Conservation (phyloP, 2,888 invertebrate genomes). For the Phyllotreta cruciferae region DNA sequence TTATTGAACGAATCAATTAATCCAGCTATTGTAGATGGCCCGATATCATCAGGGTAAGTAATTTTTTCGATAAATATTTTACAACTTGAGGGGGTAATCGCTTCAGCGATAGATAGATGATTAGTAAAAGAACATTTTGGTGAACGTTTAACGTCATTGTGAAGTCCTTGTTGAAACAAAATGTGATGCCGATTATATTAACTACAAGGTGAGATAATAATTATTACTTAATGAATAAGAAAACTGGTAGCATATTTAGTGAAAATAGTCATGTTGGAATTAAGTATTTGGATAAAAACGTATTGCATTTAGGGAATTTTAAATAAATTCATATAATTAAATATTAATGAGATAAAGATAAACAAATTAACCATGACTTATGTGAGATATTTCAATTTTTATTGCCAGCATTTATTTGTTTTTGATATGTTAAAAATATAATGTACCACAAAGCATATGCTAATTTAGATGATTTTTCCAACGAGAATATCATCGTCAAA, state of each 20-base stretch:
- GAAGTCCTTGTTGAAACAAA: slow-evolving; percentile 9
- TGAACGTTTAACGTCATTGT: slow-evolving; percentile 3
- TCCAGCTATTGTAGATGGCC: slow-evolving; percentile 1
- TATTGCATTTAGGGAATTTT: slow-evolving; percentile 1
- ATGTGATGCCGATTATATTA: slow-evolving; percentile 1
- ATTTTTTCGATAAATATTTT: slow-evolving; percentile 8
- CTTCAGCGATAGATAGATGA: slow-evolving; percentile 4
- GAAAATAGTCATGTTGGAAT: too few relatives aligned
- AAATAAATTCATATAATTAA: neutral
- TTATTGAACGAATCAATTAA: neutral
- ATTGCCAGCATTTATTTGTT: neutral
- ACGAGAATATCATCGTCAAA: too few relatives aligned
- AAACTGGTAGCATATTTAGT: too few relatives aligned
- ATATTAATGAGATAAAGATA: neutral
- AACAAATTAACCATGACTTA: slow-evolving; percentile 6
- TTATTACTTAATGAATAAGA: neutral
- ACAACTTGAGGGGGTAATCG: slow-evolving; percentile 3
- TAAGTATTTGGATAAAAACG: too few relatives aligned
- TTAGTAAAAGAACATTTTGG: slow-evolving; percentile 16
- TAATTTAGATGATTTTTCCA: too few relatives aligned
- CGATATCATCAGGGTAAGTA: slow-evolving; percentile 5
- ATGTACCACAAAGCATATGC: neutral
- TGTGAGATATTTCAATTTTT: neutral
- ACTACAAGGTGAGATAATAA: slow-evolving; percentile 7
- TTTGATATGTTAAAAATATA: slow-evolving; percentile 1